Percentiles rank a stretch among this genome's conserved stretches.
Conservation (phyloP, 2,797 vertebrate genomes). For the Chromis chromis region DNA sequence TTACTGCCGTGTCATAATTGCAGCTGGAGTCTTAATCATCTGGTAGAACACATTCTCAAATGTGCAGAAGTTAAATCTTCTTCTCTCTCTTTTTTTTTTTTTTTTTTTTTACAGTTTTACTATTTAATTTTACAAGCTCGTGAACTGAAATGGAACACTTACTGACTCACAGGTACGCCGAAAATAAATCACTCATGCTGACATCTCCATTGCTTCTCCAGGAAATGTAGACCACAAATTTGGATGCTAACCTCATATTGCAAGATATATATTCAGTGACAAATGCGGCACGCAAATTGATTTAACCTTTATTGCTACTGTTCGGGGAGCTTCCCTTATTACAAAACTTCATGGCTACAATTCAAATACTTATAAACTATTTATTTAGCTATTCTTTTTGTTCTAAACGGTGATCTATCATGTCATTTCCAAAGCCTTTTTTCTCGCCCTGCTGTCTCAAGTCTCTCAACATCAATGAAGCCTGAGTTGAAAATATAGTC, state of each 20-base stretch:
- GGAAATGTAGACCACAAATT: slow-evolving; percentile 22
- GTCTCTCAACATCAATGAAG: slow-evolving; percentile 42
- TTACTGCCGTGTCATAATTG: slow-evolving; percentile 27
- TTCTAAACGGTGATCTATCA: slow-evolving; percentile 24
- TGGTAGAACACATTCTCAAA: slow-evolving; percentile 16
- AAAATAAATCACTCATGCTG: slow-evolving; percentile 17
- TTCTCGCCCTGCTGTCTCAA: slow-evolving; percentile 1
- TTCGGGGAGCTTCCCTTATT: slow-evolving; percentile 14
- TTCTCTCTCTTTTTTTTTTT: background rate
- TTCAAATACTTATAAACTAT: slow-evolving; percentile 32
- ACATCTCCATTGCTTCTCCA: slow-evolving; percentile 17
- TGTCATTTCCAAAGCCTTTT: slow-evolving; percentile 22
- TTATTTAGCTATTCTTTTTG: slow-evolving; percentile 31
- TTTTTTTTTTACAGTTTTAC: slow-evolving; percentile 32
- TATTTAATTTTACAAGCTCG: slow-evolving; percentile 40
- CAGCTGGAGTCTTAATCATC: slow-evolving; percentile 27
- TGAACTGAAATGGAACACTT: slow-evolving; percentile 29
- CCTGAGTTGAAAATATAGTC: slow-evolving; percentile 38
- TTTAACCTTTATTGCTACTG: slow-evolving; percentile 37
- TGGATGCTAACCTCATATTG: slow-evolving; percentile 9
- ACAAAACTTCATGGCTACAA: slow-evolving; percentile 16
- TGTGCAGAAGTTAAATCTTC: slow-evolving; percentile 14
- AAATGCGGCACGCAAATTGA: slow-evolving; percentile 21
- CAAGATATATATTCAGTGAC: slow-evolving; percentile 28
- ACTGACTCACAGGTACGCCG: background rate